Evolutionary conservation across 2,113 vertebrate species (phyloP).

Genomic region (Platysteira castanea): DNA sequence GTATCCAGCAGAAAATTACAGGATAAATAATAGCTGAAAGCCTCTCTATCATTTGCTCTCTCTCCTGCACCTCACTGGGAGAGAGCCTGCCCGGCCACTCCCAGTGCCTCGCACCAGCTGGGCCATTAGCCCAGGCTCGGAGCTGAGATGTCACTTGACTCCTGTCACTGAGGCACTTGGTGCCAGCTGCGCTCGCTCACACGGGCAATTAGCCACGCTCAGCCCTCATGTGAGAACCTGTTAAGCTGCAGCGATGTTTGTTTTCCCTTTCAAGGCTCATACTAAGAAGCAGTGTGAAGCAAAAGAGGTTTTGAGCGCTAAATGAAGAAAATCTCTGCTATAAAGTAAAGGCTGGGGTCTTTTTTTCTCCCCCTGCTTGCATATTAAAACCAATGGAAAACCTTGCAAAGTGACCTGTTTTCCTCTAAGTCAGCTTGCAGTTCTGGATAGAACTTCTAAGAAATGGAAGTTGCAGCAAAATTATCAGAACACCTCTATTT

Average conservation of each 20-base stretch:
- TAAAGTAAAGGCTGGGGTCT: background rate
- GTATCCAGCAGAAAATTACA: background rate
- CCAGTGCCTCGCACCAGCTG: background rate
- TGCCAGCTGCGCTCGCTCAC: background rate
- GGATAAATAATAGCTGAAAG: background rate
- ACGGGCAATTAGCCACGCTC: background rate
- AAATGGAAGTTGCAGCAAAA: background rate
- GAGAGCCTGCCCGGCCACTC: background rate
- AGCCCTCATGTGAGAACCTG: background rate
- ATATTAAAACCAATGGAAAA: background rate
- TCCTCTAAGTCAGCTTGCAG: background rate
- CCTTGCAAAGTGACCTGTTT: background rate
- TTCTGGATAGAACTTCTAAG: background rate
- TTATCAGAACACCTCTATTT: background rate
- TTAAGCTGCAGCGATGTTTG: background rate
- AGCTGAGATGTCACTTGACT: background rate
- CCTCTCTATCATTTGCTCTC: background rate
- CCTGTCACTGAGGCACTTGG: background rate
- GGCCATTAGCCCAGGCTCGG: background rate
- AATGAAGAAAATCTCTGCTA: background rate
- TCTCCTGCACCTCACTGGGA: background rate
- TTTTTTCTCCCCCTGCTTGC: rapidly evolving
- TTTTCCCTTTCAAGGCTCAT: background rate
- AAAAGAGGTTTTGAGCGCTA: background rate
- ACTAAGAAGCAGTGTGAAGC: background rate